phyloP scores from a whole-genome alignment of 2,113 vertebrate species.

The Brachionichthys hirsutus region DNA sequence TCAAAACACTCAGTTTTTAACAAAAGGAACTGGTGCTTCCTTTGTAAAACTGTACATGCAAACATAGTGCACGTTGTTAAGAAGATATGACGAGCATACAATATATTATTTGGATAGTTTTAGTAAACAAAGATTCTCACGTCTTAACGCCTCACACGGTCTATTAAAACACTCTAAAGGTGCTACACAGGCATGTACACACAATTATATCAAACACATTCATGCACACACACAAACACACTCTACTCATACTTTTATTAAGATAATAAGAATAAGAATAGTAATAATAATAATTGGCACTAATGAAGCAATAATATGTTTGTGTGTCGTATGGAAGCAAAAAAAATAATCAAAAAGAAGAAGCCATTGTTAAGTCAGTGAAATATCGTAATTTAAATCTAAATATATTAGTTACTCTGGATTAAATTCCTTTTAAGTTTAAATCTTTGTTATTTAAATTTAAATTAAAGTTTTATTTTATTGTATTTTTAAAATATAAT shows the following conservation, averaged over 20 bases:
- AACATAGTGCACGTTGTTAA: slow-evolving; percentile 84
- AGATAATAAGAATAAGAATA: background rate
- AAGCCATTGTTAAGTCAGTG: background rate
- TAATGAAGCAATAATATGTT: background rate
- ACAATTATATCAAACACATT: slow-evolving; percentile 24
- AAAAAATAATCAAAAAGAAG: too few relatives aligned
- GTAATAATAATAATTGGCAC: background rate
- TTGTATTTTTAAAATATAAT: too few relatives aligned
- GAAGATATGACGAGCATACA: slow-evolving; percentile 85
- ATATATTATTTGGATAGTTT: slow-evolving; percentile 82
- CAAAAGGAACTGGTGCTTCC: slow-evolving; percentile 85
- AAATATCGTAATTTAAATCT: background rate
- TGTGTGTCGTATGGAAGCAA: background rate
- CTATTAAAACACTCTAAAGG: slow-evolving; percentile 68
- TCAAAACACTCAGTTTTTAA: slow-evolving; percentile 85
- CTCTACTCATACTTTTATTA: background rate
- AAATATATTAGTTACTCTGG: too few relatives aligned
- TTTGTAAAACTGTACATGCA: slow-evolving; percentile 96
- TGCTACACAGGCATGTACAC: slow-evolving; percentile 22
- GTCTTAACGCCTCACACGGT: slow-evolving; percentile 79
- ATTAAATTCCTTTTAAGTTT: too few relatives aligned
- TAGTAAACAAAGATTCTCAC: slow-evolving; percentile 85
- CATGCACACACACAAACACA: slow-evolving; percentile 12
- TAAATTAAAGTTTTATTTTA: too few relatives aligned
- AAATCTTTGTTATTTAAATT: too few relatives aligned